phyloP scores from a whole-genome alignment of 2,888 invertebrate species.

The Tipula vernalis region DNA sequence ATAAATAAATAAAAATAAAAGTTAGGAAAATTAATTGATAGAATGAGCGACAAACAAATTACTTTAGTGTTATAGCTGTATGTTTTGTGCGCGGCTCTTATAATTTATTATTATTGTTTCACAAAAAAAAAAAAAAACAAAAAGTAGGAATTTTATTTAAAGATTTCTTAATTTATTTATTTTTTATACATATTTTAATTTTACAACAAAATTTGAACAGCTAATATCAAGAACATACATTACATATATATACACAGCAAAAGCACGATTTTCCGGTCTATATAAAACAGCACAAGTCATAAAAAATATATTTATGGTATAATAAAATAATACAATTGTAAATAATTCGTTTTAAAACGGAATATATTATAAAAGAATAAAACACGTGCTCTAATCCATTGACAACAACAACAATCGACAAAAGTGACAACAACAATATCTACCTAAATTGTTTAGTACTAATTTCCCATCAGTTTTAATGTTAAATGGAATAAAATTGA shows the following conservation, averaged over 20 bases:
- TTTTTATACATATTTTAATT: not conserved
- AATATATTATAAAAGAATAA: not conserved
- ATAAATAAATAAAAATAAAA: not conserved
- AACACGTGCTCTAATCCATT: not conserved
- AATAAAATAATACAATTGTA: not conserved
- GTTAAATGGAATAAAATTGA: not conserved
- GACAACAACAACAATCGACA: not conserved
- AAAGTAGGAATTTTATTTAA: not conserved
- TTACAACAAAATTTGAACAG: not conserved
- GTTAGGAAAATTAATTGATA: not conserved
- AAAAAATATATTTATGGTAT: not conserved
- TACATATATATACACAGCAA: not conserved
- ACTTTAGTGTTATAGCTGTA: not conserved
- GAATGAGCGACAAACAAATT: not conserved
- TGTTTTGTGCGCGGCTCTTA: not conserved
- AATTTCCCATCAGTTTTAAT: not conserved
- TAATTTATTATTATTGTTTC: not conserved
- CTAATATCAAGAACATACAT: not conserved
- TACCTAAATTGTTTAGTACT: not conserved
- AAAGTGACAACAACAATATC: not conserved
- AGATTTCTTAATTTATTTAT: not conserved
- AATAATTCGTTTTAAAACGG: not conserved
- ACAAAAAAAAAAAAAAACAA: not conserved
- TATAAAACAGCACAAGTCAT: not conserved
- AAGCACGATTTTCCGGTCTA: not conserved